Evolutionary conservation across 2,113 vertebrate genomes (phyloP), one percentile per base, ranked within the genome.

Genomic region (Sisor rabdophorus): DNA sequence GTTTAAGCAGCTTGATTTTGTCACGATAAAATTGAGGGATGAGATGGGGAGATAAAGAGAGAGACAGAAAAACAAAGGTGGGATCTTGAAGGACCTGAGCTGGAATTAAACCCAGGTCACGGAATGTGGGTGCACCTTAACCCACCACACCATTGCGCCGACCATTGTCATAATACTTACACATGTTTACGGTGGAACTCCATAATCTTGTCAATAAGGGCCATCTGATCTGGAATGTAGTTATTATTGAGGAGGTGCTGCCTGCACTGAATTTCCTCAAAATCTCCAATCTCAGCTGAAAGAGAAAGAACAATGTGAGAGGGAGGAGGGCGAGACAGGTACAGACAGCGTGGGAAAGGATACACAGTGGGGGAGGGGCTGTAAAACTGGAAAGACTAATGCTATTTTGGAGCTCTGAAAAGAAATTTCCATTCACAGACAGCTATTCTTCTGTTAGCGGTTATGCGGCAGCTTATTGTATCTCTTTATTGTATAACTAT

Each of bases 221-320:
- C 89, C 84, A 98, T 95, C 86, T 99, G 97, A 79, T 98, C 94
- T 83, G 96, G 95, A 90, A 99, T 91, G 88, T 99, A 99, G 85
- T 94, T 96, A 88, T 94, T 97, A 88, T 98, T 96, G 44, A 92
- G 92, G 88, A 99, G 94, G 85, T 99, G 97, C 86, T 96, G 95
- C 79, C 93, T 91, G 89, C 94, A 94, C 81, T 93, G 91, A 63
- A 90, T 93, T 90, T 97, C 97, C 86, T 99, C 97, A 86, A 95
- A 99, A 91, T 99, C 97, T 53, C 97, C 97, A 84, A 98, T 96
- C 91, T 99, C 97, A 56, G 97, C 97, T 99, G 87, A 2, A 71
- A 58, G 26, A 61, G 4, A 1, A 26, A 54, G 50, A 69, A 78
- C 28, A 71, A 11, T 70, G 54, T 59, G n/a, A 53, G 4, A 68